phyloP scores from a whole-genome alignment of 1,140 invertebrate genomes.

The Platyura marginata region DNA sequence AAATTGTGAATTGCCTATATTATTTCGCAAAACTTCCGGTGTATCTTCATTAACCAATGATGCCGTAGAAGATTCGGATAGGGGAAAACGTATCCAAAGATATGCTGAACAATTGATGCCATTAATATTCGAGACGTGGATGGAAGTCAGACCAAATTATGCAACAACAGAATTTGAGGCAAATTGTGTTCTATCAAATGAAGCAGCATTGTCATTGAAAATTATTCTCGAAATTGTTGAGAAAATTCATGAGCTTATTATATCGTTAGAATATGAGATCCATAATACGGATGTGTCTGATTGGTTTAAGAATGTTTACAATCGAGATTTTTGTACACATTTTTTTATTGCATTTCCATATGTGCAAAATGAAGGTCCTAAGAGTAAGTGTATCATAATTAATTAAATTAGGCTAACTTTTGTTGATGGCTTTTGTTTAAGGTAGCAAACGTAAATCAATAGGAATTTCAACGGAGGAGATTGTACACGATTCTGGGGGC shows the following conservation, averaged over 20 bases:
- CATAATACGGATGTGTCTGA: conserved; percentile 17
- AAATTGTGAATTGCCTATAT: conserved; percentile 1
- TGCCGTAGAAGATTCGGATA: conserved; percentile 6
- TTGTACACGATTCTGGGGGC: conserved; percentile 5
- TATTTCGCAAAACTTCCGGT: conserved; percentile 6
- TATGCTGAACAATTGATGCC: conserved; percentile 43
- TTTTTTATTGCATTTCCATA: conserved; percentile 35
- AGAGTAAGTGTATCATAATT: conserved; percentile 8
- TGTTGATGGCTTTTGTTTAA: conserved; percentile 16
- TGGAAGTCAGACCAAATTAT: conserved; percentile 39
- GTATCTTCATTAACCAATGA: conserved; percentile 6
- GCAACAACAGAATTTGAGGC: conserved; percentile 13
- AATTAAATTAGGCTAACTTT: conserved; percentile 14
- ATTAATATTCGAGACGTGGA: conserved; percentile 52
- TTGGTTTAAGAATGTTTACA: conserved; percentile 31
- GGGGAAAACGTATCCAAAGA: conserved; percentile 23
- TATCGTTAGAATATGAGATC: conserved; percentile 21
- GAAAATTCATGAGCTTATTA: conserved; percentile 31
- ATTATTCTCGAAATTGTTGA: conserved; percentile 33
- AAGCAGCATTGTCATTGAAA: conserved; percentile 34
- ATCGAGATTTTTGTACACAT: conserved; percentile 26
- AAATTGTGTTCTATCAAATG: conserved; percentile 27
- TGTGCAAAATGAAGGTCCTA: conserved; percentile 10
- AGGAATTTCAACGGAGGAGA: conserved; percentile 4
- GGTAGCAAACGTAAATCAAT: conserved; percentile 21